Evolutionary conservation across 2,888 invertebrate species (phyloP).

Genomic region (Aspidiotus rigidus): DNA sequence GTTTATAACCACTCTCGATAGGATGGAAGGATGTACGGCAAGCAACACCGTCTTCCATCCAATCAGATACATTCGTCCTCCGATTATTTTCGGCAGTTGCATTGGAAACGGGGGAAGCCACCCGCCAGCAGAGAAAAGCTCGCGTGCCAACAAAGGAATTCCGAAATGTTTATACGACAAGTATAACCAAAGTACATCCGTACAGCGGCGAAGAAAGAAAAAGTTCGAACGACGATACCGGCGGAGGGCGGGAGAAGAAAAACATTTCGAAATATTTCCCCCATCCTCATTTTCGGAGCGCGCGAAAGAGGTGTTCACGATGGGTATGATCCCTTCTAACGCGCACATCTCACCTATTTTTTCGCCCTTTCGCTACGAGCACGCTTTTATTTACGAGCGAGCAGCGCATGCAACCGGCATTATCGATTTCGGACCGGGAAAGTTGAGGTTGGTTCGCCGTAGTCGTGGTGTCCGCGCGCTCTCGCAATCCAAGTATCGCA

Average conservation of each 20-base stretch:
- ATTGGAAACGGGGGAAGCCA: too few species aligned
- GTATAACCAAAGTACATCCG: too few species aligned
- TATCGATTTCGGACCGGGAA: neutral
- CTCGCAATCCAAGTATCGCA: too few species aligned
- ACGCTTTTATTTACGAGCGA: neutral
- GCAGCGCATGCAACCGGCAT: neutral
- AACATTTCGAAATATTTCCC: neutral
- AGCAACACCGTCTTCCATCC: too few species aligned
- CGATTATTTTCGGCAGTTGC: too few species aligned
- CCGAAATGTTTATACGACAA: too few species aligned
- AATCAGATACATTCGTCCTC: too few species aligned
- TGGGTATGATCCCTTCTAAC: neutral
- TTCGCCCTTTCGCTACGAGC: neutral
- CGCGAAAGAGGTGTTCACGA: neutral
- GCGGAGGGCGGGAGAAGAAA: neutral
- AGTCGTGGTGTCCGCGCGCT: neutral
- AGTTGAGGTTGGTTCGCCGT: slow-evolving; percentile 2
- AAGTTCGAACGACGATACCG: slow-evolving; percentile 1
- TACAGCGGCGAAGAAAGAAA: too few species aligned
- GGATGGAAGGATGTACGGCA: too few species aligned
- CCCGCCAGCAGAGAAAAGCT: too few species aligned
- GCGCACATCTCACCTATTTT: neutral
- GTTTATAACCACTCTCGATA: too few species aligned
- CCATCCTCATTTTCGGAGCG: neutral
- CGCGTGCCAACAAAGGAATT: too few species aligned